These are phyloP conservation scores for Phyllostomus discolor DNA, from an alignment of 2,113 vertebrate species.

Conservation along the genomic window DNA sequence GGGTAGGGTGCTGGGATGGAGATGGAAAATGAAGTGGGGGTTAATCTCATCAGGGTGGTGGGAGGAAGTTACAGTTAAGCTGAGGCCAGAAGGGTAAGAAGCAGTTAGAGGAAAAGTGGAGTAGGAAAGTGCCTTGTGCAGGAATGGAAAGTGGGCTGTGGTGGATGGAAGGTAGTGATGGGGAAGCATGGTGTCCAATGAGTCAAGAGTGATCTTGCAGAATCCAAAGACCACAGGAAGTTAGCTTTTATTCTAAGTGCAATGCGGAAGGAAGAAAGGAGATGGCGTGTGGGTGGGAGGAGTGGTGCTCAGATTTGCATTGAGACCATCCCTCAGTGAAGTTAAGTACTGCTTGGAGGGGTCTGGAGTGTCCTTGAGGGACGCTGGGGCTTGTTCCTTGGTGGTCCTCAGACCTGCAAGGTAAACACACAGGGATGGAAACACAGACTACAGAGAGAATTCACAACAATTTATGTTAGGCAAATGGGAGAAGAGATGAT, in stretches of 20 bases:
- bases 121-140: not conserved
- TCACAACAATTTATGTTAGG: not conserved
- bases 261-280: not conserved
- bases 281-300: not conserved
- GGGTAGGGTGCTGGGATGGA: not conserved
- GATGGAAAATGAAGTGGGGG: not conserved
- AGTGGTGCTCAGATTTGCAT: not conserved
- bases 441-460: not conserved
- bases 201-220: not conserved
- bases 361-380: not conserved
- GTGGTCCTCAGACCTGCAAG: not conserved
- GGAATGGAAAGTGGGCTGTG: not conserved
- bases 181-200: not conserved
- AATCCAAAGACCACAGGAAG: not conserved
- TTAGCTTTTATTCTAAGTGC: slow-evolving; percentile 16
- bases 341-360: not conserved
- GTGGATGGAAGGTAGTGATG: not conserved
- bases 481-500: not conserved
- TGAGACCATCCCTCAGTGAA: not conserved
- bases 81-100: not conserved
- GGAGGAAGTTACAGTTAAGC: not conserved
- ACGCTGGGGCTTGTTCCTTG: not conserved
- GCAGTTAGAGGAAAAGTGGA: not conserved
- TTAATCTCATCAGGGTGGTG: not conserved
- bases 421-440: not conserved